Evolutionary conservation across 2,113 vertebrate species (phyloP), one percentile per base, ranked within the genome.

Genomic region (Balaenoptera acutorostrata): DNA sequence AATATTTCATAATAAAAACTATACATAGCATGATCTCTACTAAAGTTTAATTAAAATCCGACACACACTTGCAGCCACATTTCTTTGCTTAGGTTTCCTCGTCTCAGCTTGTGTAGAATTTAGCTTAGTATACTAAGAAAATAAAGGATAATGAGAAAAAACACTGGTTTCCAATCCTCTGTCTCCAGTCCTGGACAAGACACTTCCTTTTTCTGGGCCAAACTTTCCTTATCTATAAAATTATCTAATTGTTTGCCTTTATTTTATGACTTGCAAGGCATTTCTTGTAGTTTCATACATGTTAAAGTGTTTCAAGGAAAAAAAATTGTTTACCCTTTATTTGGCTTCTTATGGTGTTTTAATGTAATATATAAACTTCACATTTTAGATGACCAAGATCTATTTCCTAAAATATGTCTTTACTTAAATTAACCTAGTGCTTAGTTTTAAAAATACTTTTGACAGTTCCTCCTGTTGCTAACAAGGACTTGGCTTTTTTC

Each of bases 1-100:
- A 96, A 71, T 96, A 89, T 71, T 88, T 96, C 2, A 25, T 92
- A 72, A 71, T 92, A 92, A 93, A 95, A 88, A 80, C 75, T 90
- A 64, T 87, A 90, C 31, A 46, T 64, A 94, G 18, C 36, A 39
- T 44, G 61, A 46, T 46, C 12, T 85, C 71, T 88, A 23, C 23
- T 92, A 21, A 95, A 88, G 33, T 49, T 86, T 88, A 59, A 90
- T 96, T 88, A 72, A 84, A 89, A 86, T 86, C 29, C 71, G 71
- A 92, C 44, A 66, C 39, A 68, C 15, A 49, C 23, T 90, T 92
- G 44, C 20, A 87, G n/a, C 46, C 41, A 77, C 31, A n/a, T 78
- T 75, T 95, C 18, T 64, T 92, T 95, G n/a, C 72, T 68, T 69
- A 82, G 5, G 39, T 93, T 69, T 92, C 25, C 72, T 59, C 80